Percentiles rank a stretch among this genome's conserved stretches.
Evolutionary conservation across 1,140 invertebrate genomes (phyloP).

Genomic region (Drosophila tristis): DNA sequence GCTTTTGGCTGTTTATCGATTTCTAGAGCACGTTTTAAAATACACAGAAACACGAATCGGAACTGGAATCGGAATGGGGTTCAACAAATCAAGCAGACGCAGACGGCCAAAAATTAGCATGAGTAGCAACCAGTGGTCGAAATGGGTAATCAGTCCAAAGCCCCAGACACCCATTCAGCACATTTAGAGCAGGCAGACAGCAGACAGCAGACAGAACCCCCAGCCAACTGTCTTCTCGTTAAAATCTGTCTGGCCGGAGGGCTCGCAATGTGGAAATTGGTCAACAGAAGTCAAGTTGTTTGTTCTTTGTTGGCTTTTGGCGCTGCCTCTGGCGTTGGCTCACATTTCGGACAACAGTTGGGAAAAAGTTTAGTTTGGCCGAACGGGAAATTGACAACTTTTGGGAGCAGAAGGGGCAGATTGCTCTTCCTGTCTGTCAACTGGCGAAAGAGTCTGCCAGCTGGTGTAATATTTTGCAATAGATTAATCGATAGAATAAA

Average conservation of each 20-base stretch:
- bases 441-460: background rate
- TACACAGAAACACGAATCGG: slow-evolving; percentile 41
- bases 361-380: slow-evolving; percentile 18
- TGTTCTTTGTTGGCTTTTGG: slow-evolving; percentile 2
- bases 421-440: background rate
- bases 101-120: slow-evolving; percentile 38
- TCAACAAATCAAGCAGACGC: slow-evolving; percentile 2
- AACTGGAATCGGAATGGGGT: no score
- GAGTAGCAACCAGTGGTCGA: slow-evolving; percentile 42
- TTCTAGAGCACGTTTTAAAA: slow-evolving; percentile 69
- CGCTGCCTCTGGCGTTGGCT: background rate
- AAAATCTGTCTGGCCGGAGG: slow-evolving; percentile 31
- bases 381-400: slow-evolving; percentile 21
- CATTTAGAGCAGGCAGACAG: background rate
- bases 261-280: slow-evolving; percentile 9
- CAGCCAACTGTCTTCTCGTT: slow-evolving; percentile 17
- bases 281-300: slow-evolving; percentile 3
- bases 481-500: background rate
- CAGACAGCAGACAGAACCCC: background rate
- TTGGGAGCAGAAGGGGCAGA: background rate
- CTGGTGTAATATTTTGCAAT: background rate
- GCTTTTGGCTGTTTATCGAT: slow-evolving; percentile 60
- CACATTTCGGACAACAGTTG: slow-evolving; percentile 9
- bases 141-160: background rate
- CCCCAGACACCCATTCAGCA: background rate